Evolutionary conservation across 2,113 vertebrate species (phyloP), one percentile per base, ranked within the genome.

Genomic region (Xiphophorus couchianus): DNA sequence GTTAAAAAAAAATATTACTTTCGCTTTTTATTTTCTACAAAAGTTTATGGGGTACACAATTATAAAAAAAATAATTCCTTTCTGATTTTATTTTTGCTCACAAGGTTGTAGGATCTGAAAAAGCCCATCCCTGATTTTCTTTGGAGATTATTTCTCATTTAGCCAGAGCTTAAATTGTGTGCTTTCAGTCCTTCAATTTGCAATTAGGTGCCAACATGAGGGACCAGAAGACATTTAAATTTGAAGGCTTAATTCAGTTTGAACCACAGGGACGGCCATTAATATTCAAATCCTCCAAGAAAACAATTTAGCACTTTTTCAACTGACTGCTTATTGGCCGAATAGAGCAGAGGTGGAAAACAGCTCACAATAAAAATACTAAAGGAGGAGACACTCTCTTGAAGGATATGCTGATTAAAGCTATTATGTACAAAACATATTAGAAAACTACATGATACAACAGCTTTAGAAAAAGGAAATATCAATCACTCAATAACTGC

Each of bases 241-340:
- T 30, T 37, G 69, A 37, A 62, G 31, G 60, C 48, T 78, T 51
- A 83, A 81, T 81, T 78, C 58, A 64, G 33, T 73, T 17, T 58
- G 29, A 81, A 74, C 81, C 73, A 77, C 2, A 62, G 65, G 77
- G 69, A 84, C 42, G 51, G 33, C 44, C 71, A 62, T 35, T 74
- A 82, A 78, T 74, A 76, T 71, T 69, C 39, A 66, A 76, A 78
- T 68, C 65, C 72, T 77, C 39, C 73, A 67, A 76, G 29, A 73
- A 69, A 74, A 62, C 37, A 74, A 78, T 76, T 66, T 90, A 71
- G 61, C 69, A 73, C 62, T 76, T 62, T 73, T 76, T 42, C 79
- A 27, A 77, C 35, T 39, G 28, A 29, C 74, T 67, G 44, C 44
- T 9, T 58, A n/a, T 7, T 22, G 48, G 48, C 15, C 48, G 7